Evolutionary conservation across 2,113 vertebrate species (phyloP).

Genomic region (Pseudorhombus dupliciocellatus): DNA sequence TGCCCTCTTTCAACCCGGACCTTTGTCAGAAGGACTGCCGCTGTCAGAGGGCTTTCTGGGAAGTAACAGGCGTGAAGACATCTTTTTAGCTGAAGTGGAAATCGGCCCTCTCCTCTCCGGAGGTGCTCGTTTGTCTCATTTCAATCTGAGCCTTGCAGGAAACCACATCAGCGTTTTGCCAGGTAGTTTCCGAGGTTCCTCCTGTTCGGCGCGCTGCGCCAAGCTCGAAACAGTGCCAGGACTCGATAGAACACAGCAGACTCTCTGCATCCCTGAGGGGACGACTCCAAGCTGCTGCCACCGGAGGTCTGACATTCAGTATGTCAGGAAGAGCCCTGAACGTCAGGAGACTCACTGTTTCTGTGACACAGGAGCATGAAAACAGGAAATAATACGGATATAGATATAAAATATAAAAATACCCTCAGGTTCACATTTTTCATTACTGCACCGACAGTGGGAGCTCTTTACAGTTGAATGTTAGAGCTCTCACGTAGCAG

Average conservation of each 20-base stretch:
- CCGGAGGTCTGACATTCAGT: slow-evolving; percentile 10
- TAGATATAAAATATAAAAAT: too few species aligned
- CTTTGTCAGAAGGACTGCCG: background rate
- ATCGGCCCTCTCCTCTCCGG: background rate
- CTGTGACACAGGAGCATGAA: background rate
- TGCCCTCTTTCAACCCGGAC: background rate
- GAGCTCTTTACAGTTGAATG: too few species aligned
- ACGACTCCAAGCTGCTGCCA: slow-evolving; percentile 11
- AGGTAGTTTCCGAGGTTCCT: slow-evolving; percentile 10
- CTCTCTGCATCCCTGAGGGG: slow-evolving; percentile 20
- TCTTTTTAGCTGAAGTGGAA: slow-evolving; percentile 1
- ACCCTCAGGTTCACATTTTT: too few species aligned
- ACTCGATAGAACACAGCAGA: slow-evolving; percentile 25
- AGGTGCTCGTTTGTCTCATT: slow-evolving; percentile 3
- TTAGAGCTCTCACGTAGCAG: too few species aligned
- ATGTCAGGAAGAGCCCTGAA: slow-evolving; percentile 9
- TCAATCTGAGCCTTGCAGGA: slow-evolving; percentile 19
- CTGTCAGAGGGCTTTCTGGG: background rate
- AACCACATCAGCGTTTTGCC: slow-evolving; percentile 5
- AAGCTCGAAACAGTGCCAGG: slow-evolving; percentile 4
- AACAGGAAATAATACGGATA: background rate
- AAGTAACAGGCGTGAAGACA: slow-evolving; percentile 13
- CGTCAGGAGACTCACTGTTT: background rate
- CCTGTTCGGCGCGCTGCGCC: slow-evolving; percentile 21
- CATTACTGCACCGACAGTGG: too few species aligned